phyloP scores from a whole-genome alignment of 2,113 vertebrate genomes.

The Turdus rufiventris region DNA sequence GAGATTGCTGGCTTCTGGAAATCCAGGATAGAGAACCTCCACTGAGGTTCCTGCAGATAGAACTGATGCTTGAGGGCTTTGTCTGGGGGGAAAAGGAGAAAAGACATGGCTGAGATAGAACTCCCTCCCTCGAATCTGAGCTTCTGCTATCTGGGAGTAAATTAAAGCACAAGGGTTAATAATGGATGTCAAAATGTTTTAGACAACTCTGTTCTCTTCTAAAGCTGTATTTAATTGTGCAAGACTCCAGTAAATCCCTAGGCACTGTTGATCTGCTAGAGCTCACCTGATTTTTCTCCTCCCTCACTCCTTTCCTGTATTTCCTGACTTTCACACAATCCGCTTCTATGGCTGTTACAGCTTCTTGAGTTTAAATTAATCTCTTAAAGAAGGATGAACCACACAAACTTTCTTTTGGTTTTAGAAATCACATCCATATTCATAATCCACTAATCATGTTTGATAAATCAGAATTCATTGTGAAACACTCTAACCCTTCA shows the following conservation, averaged over 20 bases:
- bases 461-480: constrained; percentile 65
- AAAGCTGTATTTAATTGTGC: not conserved
- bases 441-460: constrained; percentile 64
- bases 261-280: not conserved
- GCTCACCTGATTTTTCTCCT: not conserved
- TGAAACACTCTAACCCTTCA: constrained; percentile 50
- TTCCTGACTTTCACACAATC: not conserved
- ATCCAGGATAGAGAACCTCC: not conserved
- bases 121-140: not conserved
- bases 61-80: not conserved
- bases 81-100: not conserved
- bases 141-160: not conserved
- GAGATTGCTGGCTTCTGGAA: not conserved
- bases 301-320: not conserved
- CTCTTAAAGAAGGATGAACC: constrained; percentile 40
- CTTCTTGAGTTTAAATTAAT: constrained; percentile 49
- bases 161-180: not conserved
- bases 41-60: not conserved
- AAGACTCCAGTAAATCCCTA: not conserved
- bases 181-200: not conserved
- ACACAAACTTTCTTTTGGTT: constrained; percentile 59
- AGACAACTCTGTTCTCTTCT: not conserved
- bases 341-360: not conserved
- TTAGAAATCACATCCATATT: constrained; percentile 70
- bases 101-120: not conserved